These are phyloP conservation scores for Mionectes olivaceus DNA, from an alignment of 2,797 vertebrate species.

Conservation along the genomic window DNA sequence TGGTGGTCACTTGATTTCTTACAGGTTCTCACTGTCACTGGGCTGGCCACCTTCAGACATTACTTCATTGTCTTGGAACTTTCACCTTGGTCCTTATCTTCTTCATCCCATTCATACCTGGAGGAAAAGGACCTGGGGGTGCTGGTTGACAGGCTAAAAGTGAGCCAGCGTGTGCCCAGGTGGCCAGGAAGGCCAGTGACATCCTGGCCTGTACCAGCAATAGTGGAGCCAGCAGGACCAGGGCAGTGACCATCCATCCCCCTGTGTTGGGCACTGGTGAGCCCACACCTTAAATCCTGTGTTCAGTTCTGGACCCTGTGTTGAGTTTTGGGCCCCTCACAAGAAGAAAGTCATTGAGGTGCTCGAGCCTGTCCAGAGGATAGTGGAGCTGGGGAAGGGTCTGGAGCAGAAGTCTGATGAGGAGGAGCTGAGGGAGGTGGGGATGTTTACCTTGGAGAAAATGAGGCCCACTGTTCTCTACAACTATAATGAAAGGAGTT, in stretches of 20 bases:
- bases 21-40: neutral
- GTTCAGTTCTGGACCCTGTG: neutral
- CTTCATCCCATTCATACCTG: neutral
- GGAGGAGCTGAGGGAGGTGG: neutral
- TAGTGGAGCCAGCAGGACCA: neutral
- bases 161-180: neutral
- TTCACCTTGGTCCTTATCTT: neutral
- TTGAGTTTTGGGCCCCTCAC: neutral
- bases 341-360: neutral
- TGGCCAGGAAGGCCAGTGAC: neutral
- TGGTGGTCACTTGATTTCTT: neutral
- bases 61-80: neutral
- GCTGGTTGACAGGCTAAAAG: neutral
- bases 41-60: neutral
- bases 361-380: neutral
- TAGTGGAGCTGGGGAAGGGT: neutral
- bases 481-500: neutral
- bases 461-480: neutral
- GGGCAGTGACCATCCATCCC: neutral
- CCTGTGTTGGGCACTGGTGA: neutral
- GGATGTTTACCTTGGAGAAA: neutral
- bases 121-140: neutral
- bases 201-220: neutral
- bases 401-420: neutral
- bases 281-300: neutral